Base-by-base conservation (phyloP, 2,797 vertebrate species). In the Crocodylus rhombifer region DNA sequence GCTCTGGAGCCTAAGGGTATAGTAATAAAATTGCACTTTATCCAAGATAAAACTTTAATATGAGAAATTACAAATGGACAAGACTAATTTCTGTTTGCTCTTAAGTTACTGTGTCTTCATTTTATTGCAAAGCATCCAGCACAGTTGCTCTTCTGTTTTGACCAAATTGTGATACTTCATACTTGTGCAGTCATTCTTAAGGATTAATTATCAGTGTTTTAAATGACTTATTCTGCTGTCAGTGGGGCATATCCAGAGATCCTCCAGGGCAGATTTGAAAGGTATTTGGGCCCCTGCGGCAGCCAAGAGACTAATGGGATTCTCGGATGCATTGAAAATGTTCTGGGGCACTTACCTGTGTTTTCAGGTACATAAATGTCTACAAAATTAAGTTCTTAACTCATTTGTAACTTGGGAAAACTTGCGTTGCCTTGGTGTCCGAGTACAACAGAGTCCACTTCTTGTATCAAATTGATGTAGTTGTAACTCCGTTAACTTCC, bases 11-110 rank as follows among this genome's bases (percentile, higher is more conserved):
- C 80, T 87, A 30, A 90, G 88, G 95, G 82, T 95, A 7, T 89
- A 76, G 93, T 92, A 94, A 96, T 90, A 95, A 90, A 81, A 80
- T 87, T 93, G 65, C 87, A 69, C 90, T 97, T 95, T 86, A 96
- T 91, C 79, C 96, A 96, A 97, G 96, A 95, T 87, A 42, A 91
- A 88, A 94, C 90, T 95, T 96, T 92, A 96, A 92, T 97, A 75
- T 13, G 87, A 96, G 93, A 95, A 96, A 96, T 95, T 89, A 95
- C 69, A 86, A 87, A 88, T 80, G 96, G 93, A 93, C 73, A 28
- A 84, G 58, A 65, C 82, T 90, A 86, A 94, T 95, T 98, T 97
- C 64, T 94, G 51, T 96, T 97, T 92, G 82, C 74, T 87, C 81
- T 64, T n/a, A 65, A 75, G 65, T 94, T 90, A 73, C 42, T 80